Evolutionary conservation across 2,888 invertebrate genomes (phyloP).

Genomic region (Andrena bucephala): DNA sequence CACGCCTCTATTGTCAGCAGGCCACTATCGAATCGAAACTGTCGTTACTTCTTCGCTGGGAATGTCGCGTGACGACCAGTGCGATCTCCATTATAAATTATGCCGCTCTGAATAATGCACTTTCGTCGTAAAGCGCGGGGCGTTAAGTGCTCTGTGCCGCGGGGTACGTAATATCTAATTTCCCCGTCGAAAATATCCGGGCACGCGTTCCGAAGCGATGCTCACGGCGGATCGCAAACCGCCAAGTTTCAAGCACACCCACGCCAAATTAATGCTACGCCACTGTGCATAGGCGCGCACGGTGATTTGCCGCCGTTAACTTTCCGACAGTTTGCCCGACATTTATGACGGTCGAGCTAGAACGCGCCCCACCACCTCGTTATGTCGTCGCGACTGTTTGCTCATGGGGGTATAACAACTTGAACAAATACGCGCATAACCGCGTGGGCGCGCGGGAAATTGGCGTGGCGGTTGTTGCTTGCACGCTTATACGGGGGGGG

Average conservation of each 20-base stretch:
- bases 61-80: background rate
- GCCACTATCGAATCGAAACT: too few species aligned
- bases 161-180: slow-evolving; percentile 29
- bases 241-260: slow-evolving; percentile 44
- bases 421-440: background rate
- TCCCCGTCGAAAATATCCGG: slow-evolving; percentile 26
- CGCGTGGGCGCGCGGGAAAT: background rate
- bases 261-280: slow-evolving; percentile 44
- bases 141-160: slow-evolving; percentile 14
- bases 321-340: slow-evolving; percentile 67
- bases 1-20: too few species aligned
- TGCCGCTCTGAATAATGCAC: slow-evolving; percentile 22
- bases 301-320: slow-evolving; percentile 69
- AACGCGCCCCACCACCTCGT: slow-evolving; percentile 47
- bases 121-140: background rate
- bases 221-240: slow-evolving; percentile 22
- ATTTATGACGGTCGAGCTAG: slow-evolving; percentile 64
- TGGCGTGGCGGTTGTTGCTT: background rate
- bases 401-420: slow-evolving; percentile 52
- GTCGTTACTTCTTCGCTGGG: too few species aligned
- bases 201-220: slow-evolving; percentile 27
- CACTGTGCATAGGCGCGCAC: slow-evolving; percentile 36
- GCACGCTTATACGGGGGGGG: background rate
- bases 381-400: slow-evolving; percentile 55
- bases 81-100: slow-evolving; percentile 15